Evolutionary conservation across 2,888 invertebrate species (phyloP), one percentile per base, ranked within the genome.

Genomic region (Pseudococcus viburni): DNA sequence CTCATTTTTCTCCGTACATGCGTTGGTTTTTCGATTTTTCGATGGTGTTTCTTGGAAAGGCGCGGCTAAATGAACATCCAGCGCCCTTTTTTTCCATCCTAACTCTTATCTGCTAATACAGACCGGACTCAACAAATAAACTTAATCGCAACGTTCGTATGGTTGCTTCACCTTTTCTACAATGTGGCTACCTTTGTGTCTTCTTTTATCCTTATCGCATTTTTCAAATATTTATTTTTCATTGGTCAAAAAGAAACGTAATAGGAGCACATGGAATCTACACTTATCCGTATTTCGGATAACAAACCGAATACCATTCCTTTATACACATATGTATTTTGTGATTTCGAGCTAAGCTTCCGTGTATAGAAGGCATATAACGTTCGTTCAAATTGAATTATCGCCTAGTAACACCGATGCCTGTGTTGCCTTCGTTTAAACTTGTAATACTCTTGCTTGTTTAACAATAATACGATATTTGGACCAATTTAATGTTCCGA

Each of bases 171-270:
- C 39, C 39, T 77, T 77, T 77, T 77, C 77, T 33, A 17, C 26
- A 33, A 33, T 42, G 39, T 6, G 39, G 17, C n/a, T 73, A 77
- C 77, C 77, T 77, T 22, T 64, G 64, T 64, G 64, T 64, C 64
- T 64, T 64, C 39, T 17, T 77, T 42, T 42, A 39, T 77, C 39
- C 39, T 77, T 77, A 77, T 77, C 77, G 77, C 77, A 39, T 77
- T 77, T 77, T 77, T 77, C 77, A 77, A 77, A 77, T 77, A 77
- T 77, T 77, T 77, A 77, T 77, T 77, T 77, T 39, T 77, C 77
- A 77, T 77, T 77, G 77, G 19, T 77, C 77, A 39, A 77, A 77
- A 39, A 77, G 77, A 77, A 39, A 39, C 22, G 33, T 42, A 39
- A 77, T 39, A 77, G 77, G 12, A 77, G 39, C 39, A 39, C 77